These are phyloP conservation scores for Heliconius hewitsoni DNA, from an alignment of 1,140 invertebrate genomes.

Conservation along the genomic window DNA sequence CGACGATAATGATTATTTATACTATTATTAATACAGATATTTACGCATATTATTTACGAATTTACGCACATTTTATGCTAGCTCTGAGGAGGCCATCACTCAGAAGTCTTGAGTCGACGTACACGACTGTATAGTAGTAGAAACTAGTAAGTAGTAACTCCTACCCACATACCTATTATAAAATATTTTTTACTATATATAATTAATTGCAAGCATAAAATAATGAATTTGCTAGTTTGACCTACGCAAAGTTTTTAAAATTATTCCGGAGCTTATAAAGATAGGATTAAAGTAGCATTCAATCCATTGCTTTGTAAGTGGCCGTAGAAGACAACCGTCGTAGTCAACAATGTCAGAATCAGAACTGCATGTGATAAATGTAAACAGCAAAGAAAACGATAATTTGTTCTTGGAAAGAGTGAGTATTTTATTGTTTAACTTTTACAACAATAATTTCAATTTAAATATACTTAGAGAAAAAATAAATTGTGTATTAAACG, in stretches of 20 bases:
- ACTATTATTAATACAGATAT: too few relatives aligned
- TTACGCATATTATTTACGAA: too few relatives aligned
- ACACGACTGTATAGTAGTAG: too few relatives aligned
- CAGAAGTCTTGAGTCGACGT: too few relatives aligned
- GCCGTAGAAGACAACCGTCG: neutral
- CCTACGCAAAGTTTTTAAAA: neutral
- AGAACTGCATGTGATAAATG: neutral
- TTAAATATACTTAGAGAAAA: neutral
- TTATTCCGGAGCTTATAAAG: neutral
- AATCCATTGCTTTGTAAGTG: neutral
- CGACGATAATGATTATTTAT: too few relatives aligned
- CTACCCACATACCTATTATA: too few relatives aligned
- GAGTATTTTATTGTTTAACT: neutral
- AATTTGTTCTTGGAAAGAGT: constrained; percentile 18
- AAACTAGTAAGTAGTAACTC: too few relatives aligned
- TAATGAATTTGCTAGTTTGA: neutral
- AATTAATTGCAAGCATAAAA: neutral
- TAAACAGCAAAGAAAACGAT: neutral
- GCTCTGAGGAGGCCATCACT: too few relatives aligned
- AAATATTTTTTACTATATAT: too few relatives aligned
- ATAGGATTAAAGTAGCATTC: neutral
- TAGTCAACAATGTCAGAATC: neutral
- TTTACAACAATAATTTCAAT: neutral
- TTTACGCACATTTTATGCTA: too few relatives aligned
- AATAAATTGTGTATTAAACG: neutral